Evolutionary conservation across 2,888 invertebrate genomes (phyloP), one percentile per base, ranked within the genome.

Genomic region (Idaea straminata): DNA sequence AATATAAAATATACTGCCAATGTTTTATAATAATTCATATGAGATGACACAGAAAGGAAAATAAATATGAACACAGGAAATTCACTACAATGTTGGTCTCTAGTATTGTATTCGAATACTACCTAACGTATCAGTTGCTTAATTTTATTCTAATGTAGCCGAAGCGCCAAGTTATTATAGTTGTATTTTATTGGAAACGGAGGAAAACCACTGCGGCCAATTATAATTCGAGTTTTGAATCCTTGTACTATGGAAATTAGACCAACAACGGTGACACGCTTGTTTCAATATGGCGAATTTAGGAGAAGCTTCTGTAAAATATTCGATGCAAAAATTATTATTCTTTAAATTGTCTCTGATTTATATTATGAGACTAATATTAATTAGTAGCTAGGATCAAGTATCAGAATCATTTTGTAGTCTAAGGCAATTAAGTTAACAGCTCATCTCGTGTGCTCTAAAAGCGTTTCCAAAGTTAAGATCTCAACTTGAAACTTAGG

Each of bases 221-320:
- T 69, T 69, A 66, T 69, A 63, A 58, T 69, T 61, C 61, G 59
- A 67, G 68, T 64, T 66, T 62, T 61, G 62, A 69, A 63, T 62
- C 61, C 67, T 62, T 68, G 69, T 73, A 72, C 66, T 70, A 69
- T 72, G 71, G 66, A 64, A 73, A 73, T 71, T 58, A 65, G 70
- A 67, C 61, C 58, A 67, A 65, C 64, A 67, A 64, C 64, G 61
- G 66, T 64, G 64, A 38, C 47, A 64, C 63, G 36, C 67, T 66
- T 64, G 67, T 63, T 62, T 62, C 59, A 61, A 64, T 62, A 61
- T 65, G 15, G 60, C 64, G 68, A 69, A 69, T 62, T 71, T 61
- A 59, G 62, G 68, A 69, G 69, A 70, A 66, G 66, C 63, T 73
- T 68, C 62, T 61, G 57, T 62, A 63, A 66, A 67, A 67, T 66